phyloP scores from a whole-genome alignment of 53 echinoderm and acorn worm genomes.

The Echinometra lucunter region DNA sequence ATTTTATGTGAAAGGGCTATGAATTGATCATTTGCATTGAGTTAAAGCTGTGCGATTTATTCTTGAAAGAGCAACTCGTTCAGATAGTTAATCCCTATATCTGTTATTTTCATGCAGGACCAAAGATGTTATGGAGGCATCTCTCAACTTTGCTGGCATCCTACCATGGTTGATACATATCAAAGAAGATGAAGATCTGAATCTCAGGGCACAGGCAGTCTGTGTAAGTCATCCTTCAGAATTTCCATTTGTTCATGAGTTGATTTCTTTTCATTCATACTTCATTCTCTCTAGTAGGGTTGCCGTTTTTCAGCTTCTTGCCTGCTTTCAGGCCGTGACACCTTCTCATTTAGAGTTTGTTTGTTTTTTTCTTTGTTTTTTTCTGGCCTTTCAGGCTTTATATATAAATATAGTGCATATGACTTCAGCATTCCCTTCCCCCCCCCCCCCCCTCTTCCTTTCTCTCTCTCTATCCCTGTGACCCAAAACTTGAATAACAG shows the following conservation, averaged over 20 bases:
- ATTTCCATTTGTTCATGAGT: background rate
- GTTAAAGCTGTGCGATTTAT: too few relatives aligned
- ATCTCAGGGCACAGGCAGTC: slow-evolving; percentile 87
- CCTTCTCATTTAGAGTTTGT: too few relatives aligned
- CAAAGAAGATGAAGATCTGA: slow-evolving; percentile 87
- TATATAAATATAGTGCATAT: too few relatives aligned
- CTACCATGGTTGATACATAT: slow-evolving; percentile 92
- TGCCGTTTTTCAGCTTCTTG: too few relatives aligned
- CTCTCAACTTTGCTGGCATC: slow-evolving; percentile 84
- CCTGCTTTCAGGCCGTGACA: too few relatives aligned
- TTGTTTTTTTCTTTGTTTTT: too few relatives aligned
- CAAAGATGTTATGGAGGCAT: slow-evolving; percentile 83
- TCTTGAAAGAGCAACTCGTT: too few relatives aligned
- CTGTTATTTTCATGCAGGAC: slow-evolving; percentile 58
- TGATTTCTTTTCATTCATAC: background rate
- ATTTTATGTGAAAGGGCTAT: too few relatives aligned
- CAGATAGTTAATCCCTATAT: background rate
- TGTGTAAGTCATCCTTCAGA: slow-evolving; percentile 76
- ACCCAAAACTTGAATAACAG: background rate
- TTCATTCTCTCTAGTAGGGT: background rate
- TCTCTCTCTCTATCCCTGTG: background rate
- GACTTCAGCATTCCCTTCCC: background rate
- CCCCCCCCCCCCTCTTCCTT: background rate
- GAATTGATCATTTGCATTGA: too few relatives aligned
- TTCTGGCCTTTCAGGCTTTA: too few relatives aligned